Percentiles rank a stretch among this genome's conserved stretches.
Evolutionary conservation across 2,113 vertebrate species (phyloP).

Genomic region (Butorides virescens): DNA sequence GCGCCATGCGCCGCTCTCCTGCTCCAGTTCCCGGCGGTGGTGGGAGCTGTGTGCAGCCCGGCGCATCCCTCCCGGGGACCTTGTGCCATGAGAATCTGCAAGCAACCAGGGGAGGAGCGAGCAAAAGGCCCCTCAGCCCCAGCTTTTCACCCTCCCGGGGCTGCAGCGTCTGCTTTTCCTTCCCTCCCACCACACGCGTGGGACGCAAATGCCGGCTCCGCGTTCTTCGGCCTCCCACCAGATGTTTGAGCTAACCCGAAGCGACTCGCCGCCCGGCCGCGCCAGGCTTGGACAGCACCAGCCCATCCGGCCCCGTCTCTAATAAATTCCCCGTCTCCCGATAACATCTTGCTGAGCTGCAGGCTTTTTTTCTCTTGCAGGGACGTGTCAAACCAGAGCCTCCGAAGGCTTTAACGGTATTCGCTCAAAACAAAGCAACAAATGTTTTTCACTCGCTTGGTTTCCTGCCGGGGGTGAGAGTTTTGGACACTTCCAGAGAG

Average conservation of each 20-base stretch:
- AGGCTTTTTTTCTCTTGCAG: not conserved
- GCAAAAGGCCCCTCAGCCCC: not conserved
- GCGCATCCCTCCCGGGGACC: not conserved
- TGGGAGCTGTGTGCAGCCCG: rapidly evolving
- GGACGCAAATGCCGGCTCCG: not conserved
- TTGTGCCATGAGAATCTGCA: not conserved
- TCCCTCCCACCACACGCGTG: not conserved
- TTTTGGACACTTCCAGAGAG: not conserved
- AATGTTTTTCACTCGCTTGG: not conserved
- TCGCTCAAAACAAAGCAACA: not conserved
- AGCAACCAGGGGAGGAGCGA: not conserved
- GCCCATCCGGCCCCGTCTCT: not conserved
- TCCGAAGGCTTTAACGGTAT: not conserved
- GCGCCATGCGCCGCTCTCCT: not conserved
- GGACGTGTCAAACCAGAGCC: not conserved
- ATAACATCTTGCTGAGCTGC: slow-evolving; percentile 55
- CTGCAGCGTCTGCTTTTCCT: not conserved
- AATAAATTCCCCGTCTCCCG: not conserved
- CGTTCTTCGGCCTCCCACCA: not conserved
- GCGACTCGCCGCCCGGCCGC: not conserved
- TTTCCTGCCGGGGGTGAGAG: not conserved
- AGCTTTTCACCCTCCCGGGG: not conserved
- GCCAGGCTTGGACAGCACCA: not conserved
- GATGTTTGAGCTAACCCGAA: not conserved
- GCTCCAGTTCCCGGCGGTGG: not conserved